Conservation (phyloP, 23 tunicate genomes). For the Halocynthia roretzi region DNA sequence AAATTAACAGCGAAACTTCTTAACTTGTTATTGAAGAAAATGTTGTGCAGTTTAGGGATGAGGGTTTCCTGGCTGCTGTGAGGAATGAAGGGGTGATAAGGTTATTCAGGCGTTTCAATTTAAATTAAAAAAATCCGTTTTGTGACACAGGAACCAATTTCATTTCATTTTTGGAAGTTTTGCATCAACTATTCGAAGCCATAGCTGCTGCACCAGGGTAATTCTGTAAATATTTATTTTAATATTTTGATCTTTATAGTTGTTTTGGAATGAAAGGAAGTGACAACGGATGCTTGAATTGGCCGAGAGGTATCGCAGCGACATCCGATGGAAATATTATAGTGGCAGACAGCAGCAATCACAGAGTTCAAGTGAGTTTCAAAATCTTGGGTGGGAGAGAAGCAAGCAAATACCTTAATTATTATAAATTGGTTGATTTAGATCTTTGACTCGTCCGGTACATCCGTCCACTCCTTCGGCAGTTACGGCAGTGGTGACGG, state of each 20-base stretch:
- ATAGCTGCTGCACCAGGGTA: no score
- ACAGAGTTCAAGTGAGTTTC: conserved; percentile 41
- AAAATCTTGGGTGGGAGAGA: neutral
- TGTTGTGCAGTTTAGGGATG: no score
- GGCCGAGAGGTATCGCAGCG: conserved; percentile 57
- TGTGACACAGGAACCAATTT: no score
- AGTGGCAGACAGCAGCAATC: conserved; percentile 70
- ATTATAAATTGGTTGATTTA: neutral
- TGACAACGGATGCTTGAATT: conserved; percentile 47
- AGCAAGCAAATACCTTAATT: no score
- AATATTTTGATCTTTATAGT: neutral
- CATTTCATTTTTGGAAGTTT: neutral
- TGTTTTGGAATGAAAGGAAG: conserved; percentile 52
- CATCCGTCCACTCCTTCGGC: conserved; percentile 26
- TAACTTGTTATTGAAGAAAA: no score
- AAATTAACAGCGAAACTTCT: no score
- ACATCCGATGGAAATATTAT: conserved; percentile 29
- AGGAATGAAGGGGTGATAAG: no score
- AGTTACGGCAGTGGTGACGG: conserved; percentile 43
- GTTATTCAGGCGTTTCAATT: no score
- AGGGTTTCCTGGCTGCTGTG: no score
- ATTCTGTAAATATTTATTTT: no score
- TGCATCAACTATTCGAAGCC: neutral
- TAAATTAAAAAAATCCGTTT: no score
- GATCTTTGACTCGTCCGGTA: conserved; percentile 34